Evolutionary conservation across 2,888 invertebrate species (phyloP).

Genomic region (Slavum lentiscoides): DNA sequence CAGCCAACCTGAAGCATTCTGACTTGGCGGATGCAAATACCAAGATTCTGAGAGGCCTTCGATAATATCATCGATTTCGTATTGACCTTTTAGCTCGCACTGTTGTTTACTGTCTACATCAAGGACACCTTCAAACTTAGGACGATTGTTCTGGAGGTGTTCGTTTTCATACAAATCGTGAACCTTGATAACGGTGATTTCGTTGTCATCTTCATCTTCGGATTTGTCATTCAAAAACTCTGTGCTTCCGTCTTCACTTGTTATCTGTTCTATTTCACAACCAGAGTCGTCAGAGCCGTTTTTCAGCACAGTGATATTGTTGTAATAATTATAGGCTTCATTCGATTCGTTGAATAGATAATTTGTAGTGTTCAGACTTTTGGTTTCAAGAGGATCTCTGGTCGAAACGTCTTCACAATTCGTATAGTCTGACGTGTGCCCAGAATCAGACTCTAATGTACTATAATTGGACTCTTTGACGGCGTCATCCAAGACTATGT

Average conservation of each 20-base stretch:
- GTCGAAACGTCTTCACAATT: conserved; percentile 50
- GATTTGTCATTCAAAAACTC: conserved; percentile 52
- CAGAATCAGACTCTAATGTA: conserved; percentile 36
- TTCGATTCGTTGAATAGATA: conserved; percentile 37
- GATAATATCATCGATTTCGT: conserved; percentile 55
- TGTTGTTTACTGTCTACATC: conserved; percentile 17
- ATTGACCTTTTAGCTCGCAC: conserved; percentile 33
- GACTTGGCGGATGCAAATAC: conserved; percentile 34
- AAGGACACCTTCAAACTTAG: conserved; percentile 12
- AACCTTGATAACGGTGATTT: conserved; percentile 42
- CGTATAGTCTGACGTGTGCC: conserved; percentile 46
- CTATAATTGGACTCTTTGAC: conserved; percentile 39
- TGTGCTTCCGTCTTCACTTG: conserved; percentile 55
- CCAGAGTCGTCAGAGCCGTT: conserved; percentile 55
- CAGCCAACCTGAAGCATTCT: conserved; percentile 43
- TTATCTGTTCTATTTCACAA: conserved; percentile 56
- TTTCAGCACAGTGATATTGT: conserved; percentile 32
- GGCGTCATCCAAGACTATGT: not conserved
- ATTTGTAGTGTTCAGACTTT: conserved; percentile 25
- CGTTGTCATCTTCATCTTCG: conserved; percentile 47
- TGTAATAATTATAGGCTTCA: conserved; percentile 37
- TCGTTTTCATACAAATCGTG: conserved; percentile 42
- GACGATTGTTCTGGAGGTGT: not conserved
- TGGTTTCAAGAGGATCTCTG: conserved; percentile 36
- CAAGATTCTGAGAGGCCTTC: conserved; percentile 54